Evolutionary conservation across 2,888 invertebrate genomes (phyloP).

Genomic region (Brachynemurus nebulosus): DNA sequence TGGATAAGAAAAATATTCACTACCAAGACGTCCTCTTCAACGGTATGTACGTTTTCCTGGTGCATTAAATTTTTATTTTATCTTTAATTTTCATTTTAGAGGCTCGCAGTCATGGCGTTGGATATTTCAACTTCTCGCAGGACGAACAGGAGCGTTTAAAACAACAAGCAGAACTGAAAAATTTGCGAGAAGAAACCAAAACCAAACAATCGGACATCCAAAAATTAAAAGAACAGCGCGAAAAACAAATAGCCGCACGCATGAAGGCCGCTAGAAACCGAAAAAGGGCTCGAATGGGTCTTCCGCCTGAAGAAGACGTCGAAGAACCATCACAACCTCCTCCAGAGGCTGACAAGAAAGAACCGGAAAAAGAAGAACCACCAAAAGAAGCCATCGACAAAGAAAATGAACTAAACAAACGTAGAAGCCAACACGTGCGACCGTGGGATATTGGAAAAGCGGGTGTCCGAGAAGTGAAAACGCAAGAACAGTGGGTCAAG

Average conservation of each 20-base stretch:
- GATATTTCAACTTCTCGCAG: slow-evolving; percentile 81
- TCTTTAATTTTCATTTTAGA: slow-evolving; percentile 38
- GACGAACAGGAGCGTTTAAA: slow-evolving; percentile 63
- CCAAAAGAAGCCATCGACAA: slow-evolving; percentile 31
- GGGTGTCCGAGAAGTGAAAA: slow-evolving; percentile 41
- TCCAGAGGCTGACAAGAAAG: slow-evolving; percentile 16
- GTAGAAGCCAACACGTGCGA: slow-evolving; percentile 41
- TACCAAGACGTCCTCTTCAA: slow-evolving; percentile 87
- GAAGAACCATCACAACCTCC: slow-evolving; percentile 25
- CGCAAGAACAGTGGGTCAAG: slow-evolving; percentile 64
- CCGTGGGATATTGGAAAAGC: slow-evolving; percentile 66
- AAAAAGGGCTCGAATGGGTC: slow-evolving; percentile 55
- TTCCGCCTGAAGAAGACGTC: slow-evolving; percentile 49
- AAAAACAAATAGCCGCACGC: slow-evolving; percentile 52
- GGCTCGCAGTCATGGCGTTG: slow-evolving; percentile 84
- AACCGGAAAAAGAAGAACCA: slow-evolving; percentile 21
- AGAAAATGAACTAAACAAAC: slow-evolving; percentile 36
- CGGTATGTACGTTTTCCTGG: slow-evolving; percentile 34
- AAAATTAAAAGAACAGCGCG: slow-evolving; percentile 42
- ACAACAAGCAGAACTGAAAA: slow-evolving; percentile 67
- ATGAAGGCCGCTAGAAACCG: slow-evolving; percentile 59
- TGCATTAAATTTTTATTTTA: slow-evolving; percentile 1
- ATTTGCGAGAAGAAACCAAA: slow-evolving; percentile 55
- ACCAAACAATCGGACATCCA: slow-evolving; percentile 50
- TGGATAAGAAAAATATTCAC: slow-evolving; percentile 63